These are phyloP conservation scores for Coptotermes formosanus DNA, from an alignment of 1,140 invertebrate genomes.

Conservation along the genomic window DNA sequence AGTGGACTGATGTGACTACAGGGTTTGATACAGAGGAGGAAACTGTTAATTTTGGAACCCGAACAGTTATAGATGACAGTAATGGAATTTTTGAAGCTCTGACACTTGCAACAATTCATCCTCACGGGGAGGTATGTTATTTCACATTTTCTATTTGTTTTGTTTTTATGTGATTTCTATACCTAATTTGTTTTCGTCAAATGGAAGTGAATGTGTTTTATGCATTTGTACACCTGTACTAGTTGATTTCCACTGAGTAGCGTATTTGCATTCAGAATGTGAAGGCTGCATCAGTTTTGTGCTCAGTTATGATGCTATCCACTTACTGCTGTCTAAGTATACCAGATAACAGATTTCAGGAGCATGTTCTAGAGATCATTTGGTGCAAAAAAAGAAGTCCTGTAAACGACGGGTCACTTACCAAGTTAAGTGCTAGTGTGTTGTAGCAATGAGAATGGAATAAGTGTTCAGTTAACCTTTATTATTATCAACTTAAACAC, in stretches of 20 bases:
- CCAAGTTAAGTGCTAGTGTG: no score
- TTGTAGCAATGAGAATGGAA: no score
- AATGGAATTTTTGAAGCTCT: constrained; percentile 47
- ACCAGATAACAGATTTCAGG: no score
- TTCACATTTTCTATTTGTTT: background rate
- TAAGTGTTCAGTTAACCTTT: no score
- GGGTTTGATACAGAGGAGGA: constrained; percentile 49
- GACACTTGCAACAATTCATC: background rate
- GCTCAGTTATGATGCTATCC: no score
- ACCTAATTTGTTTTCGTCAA: background rate
- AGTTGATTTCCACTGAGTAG: background rate
- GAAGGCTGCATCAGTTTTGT: no score
- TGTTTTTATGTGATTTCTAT: background rate
- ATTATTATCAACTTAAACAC: no score
- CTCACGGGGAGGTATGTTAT: background rate
- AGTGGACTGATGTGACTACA: constrained; percentile 43
- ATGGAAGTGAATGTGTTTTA: background rate
- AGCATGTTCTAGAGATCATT: no score
- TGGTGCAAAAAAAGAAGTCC: no score
- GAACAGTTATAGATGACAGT: constrained; percentile 45
- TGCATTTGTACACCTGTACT: background rate
- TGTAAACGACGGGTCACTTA: no score
- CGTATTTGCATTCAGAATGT: no score
- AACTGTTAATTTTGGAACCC: constrained; percentile 49
- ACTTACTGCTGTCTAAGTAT: no score